These are phyloP conservation scores for Prochilodus magdalenae DNA, from an alignment of 2,113 vertebrate species.

Conservation along the genomic window DNA sequence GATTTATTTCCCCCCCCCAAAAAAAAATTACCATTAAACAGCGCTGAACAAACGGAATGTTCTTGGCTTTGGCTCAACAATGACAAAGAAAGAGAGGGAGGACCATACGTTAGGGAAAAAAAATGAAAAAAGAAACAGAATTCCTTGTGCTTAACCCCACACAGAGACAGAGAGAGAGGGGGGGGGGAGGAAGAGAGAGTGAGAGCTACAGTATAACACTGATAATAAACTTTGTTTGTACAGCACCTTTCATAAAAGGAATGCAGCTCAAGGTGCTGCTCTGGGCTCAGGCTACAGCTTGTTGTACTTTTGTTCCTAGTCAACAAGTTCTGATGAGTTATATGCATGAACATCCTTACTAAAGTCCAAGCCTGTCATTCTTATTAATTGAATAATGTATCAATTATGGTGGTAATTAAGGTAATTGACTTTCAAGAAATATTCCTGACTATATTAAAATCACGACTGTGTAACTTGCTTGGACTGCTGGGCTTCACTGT, in stretches of 20 bases:
- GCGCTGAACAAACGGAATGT: constrained; percentile 79
- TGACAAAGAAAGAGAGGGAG: constrained; percentile 73
- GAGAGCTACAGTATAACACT: neutral
- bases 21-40: constrained; percentile 77
- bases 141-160: constrained; percentile 41
- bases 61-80: constrained; percentile 78
- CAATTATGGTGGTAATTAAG: too few relatives aligned
- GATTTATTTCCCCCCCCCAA: constrained; percentile 68
- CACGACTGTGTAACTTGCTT: neutral
- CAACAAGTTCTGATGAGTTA: too few relatives aligned
- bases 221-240: neutral
- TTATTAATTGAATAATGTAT: too few relatives aligned
- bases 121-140: neutral
- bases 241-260: constrained; percentile 1
- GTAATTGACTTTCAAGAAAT: neutral
- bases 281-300: constrained; percentile 8
- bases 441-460: neutral
- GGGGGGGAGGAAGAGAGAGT: constrained; percentile 20
- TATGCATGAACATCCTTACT: too few relatives aligned
- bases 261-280: neutral
- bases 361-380: too few relatives aligned
- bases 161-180: constrained; percentile 44
- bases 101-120: constrained; percentile 69
- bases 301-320: neutral
- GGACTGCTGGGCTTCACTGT: constrained; percentile 5